Evolutionary conservation across 2,797 vertebrate genomes (phyloP), one percentile per base, ranked within the genome.

Genomic region (Ataeniobius toweri): DNA sequence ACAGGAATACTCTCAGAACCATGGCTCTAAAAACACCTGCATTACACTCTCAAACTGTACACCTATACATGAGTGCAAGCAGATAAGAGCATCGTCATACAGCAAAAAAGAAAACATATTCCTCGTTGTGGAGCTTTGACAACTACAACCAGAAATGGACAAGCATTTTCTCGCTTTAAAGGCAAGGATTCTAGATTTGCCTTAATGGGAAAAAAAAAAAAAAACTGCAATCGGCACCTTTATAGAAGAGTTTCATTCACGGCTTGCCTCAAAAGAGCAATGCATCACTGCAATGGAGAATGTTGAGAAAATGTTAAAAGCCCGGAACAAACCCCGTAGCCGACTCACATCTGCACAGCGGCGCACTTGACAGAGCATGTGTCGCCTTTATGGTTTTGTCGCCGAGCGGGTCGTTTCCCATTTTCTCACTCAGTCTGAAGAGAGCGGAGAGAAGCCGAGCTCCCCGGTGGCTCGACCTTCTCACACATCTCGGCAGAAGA

Each of bases 391-490:
- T 69, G 81, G 18, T 70, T 83, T 77, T 46, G 74, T 82, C 72
- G 65, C 58, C 36, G 46, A 75, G 65, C 20, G 2, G 6, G 80
- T 82, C n/a, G 5, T 50, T 63, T 78, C 77, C 61, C 65, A 80
- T 88, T 86, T 71, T 80, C 82, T 82, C 83, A 73, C 80, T 91
- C 75, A 18, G 72, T 85, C 77, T 24, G 74, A 81, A 81, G 89
- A 81, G 85, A 83, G 83, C 75, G 18, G 75, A 76, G 87, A 59
- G 26, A 81, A 83, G 83, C 74, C 16, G 22, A 65, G 78, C 79
- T 88, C 91, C 88, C 89, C 80, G 14, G 82, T 8, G 89, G 80
- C 77, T 80, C 85, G 87, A 93, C 91, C 91, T 91, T 90, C 93
- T 85, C 85, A 71, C 85, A 87, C 81, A 59, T 83, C 81, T 80